Percentiles rank a stretch among this genome's conserved stretches.
Conservation (phyloP, 2,888 invertebrate species). For the Therioaphis trifolii region DNA sequence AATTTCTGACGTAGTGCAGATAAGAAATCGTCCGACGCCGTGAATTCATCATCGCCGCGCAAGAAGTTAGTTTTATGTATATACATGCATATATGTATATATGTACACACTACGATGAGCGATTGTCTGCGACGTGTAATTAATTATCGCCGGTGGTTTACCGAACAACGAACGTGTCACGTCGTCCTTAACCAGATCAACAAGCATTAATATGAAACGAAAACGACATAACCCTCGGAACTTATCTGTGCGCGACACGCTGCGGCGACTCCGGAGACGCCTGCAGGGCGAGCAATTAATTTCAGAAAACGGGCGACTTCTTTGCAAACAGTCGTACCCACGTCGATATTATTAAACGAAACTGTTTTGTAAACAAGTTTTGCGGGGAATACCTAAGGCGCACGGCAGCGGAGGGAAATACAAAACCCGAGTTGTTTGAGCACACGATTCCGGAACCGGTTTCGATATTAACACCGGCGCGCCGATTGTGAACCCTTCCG, state of each 20-base stretch:
- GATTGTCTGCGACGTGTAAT: conserved; percentile 16
- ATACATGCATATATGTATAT: too few species aligned
- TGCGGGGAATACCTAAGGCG: neutral
- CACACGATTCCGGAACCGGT: neutral
- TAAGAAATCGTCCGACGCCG: conserved; percentile 24
- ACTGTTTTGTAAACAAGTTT: too few species aligned
- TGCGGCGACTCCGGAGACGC: neutral
- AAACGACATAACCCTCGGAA: neutral
- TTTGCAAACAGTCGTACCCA: neutral
- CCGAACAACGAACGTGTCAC: neutral
- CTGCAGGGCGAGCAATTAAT: neutral
- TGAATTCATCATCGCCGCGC: neutral
- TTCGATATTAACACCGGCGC: neutral
- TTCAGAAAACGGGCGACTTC: neutral
- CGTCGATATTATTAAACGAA: neutral
- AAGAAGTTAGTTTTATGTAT: neutral
- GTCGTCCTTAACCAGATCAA: neutral
- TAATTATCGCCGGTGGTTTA: conserved; percentile 14
- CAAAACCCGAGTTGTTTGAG: too few species aligned
- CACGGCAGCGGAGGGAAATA: neutral
- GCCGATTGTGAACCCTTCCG: neutral
- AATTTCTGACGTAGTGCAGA: conserved; percentile 40
- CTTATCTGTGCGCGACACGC: conserved; percentile 8
- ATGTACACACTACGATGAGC: too few species aligned
- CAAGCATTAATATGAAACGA: neutral